Evolutionary conservation across 2,888 invertebrate genomes (phyloP).

Genomic region (Octodonta nipae): DNA sequence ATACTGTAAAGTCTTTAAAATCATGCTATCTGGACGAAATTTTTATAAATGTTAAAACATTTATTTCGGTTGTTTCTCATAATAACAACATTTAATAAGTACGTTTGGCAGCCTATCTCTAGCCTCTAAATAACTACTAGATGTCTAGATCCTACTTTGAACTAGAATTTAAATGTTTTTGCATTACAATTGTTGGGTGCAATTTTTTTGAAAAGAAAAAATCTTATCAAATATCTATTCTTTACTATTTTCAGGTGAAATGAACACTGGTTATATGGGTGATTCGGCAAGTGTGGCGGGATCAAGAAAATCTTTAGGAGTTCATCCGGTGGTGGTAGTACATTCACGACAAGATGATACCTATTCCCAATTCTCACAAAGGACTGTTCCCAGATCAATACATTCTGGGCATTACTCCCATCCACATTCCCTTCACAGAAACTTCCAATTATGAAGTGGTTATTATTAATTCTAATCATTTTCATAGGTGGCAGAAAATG

Average conservation of each 20-base stretch:
- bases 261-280: constrained; percentile 75
- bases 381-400: constrained; percentile 40
- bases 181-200: too few relatives aligned
- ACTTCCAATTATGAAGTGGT: constrained; percentile 50
- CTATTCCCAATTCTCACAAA: constrained; percentile 66
- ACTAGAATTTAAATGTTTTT: too few relatives aligned
- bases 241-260: constrained; percentile 53
- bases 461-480: too few relatives aligned
- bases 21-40: too few relatives aligned
- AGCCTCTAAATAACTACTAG: too few relatives aligned
- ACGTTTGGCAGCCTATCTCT: too few relatives aligned
- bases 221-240: constrained; percentile 5
- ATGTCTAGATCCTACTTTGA: too few relatives aligned
- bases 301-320: constrained; percentile 71
- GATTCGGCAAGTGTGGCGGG: constrained; percentile 72
- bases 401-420: constrained; percentile 34
- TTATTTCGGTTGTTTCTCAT: too few relatives aligned
- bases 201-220: constrained; percentile 1
- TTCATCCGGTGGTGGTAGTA: constrained; percentile 76
- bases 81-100: too few relatives aligned
- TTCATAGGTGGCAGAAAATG: too few relatives aligned
- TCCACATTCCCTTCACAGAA: constrained; percentile 35
- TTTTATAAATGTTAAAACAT: too few relatives aligned
- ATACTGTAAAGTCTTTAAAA: too few relatives aligned
- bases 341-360: constrained; percentile 57